phyloP scores from a whole-genome alignment of 2,113 vertebrate genomes.

The Felis catus region F.catus_Fca126_mat1.0 CM031419.1:201307001-201307500 shows the following conservation, averaged over 20 bases:
- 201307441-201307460: not conserved
- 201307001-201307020: not conserved
- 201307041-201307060: not conserved
- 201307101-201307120: not conserved
- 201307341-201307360: not conserved
- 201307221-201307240: not conserved
- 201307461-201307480: conserved; percentile 42
- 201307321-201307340: not conserved
- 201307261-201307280: not conserved
- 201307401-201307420: not conserved
- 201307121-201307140: not conserved
- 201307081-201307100: not conserved
- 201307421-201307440: not conserved
- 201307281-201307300: not conserved
- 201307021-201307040: not conserved
- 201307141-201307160: not conserved
- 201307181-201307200: not conserved
- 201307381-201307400: not conserved
- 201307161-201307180: not conserved
- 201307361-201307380: not conserved
- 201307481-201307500: not conserved
- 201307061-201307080: not conserved
- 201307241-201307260: not conserved
- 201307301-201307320: not conserved
- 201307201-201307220: not conserved